phyloP scores from a whole-genome alignment of 2,113 vertebrate species.

The Oenanthe oenanthe region DNA sequence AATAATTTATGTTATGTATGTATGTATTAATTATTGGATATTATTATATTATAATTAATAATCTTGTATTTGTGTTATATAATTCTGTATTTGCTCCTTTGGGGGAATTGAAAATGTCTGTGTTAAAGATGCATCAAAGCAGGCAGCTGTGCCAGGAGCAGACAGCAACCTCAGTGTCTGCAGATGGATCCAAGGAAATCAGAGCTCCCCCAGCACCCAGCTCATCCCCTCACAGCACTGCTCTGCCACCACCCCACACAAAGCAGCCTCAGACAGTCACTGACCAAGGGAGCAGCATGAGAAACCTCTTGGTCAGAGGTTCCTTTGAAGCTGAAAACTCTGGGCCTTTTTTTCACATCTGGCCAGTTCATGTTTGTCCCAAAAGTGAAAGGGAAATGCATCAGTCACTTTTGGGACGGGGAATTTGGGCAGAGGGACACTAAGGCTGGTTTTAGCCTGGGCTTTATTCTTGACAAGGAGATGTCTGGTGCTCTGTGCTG shows the following conservation, averaged over 20 bases:
- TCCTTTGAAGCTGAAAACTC: neutral
- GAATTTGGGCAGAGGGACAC: neutral
- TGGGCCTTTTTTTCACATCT: neutral
- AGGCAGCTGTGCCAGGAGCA: neutral
- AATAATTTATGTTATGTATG: neutral
- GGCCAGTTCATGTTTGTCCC: neutral
- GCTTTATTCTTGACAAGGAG: neutral
- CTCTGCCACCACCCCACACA: neutral
- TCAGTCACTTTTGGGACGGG: fast-evolving
- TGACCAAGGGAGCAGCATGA: fast-evolving
- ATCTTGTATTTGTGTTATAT: neutral
- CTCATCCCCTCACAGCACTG: neutral
- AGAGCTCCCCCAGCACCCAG: neutral
- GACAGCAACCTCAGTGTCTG: neutral
- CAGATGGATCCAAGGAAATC: neutral
- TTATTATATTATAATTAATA: neutral
- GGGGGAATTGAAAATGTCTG: neutral
- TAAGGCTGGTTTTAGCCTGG: neutral
- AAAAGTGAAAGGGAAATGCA: neutral
- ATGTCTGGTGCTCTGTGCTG: neutral
- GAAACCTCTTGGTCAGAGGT: neutral
- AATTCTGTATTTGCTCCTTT: neutral
- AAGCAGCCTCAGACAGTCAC: neutral
- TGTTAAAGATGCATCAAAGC: neutral
- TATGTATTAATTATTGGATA: neutral